phyloP scores from a whole-genome alignment of 2,888 invertebrate genomes.

The Phorcus lineatus region DNA sequence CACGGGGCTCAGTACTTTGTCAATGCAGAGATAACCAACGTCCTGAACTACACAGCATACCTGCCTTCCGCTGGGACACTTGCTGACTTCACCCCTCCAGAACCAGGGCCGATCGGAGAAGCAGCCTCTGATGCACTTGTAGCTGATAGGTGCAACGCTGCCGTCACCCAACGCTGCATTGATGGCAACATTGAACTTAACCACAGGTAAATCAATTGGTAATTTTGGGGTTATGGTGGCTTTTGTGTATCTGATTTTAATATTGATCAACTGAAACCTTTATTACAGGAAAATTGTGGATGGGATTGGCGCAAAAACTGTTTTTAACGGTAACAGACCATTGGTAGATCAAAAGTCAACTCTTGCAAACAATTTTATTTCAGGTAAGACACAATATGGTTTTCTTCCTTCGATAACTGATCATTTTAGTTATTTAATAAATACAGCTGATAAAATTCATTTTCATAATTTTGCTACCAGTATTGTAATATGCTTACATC shows the following conservation, averaged over 20 bases:
- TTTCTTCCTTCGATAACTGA: too few relatives aligned
- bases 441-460: too few relatives aligned
- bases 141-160: slow-evolving; percentile 52
- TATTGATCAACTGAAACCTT: too few relatives aligned
- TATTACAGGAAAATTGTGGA: slow-evolving; percentile 56
- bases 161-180: slow-evolving; percentile 49
- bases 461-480: too few relatives aligned
- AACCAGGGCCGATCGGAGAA: slow-evolving; percentile 49
- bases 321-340: slow-evolving; percentile 62
- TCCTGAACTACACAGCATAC: slow-evolving; percentile 49
- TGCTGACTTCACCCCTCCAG: slow-evolving; percentile 58
- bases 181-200: slow-evolving; percentile 48
- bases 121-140: slow-evolving; percentile 34
- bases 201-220: slow-evolving; percentile 55
- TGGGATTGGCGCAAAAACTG: slow-evolving; percentile 52
- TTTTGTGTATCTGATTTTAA: too few relatives aligned
- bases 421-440: too few relatives aligned
- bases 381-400: too few relatives aligned
- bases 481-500: too few relatives aligned
- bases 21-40: slow-evolving; percentile 50
- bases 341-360: slow-evolving; percentile 53
- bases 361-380: slow-evolving; percentile 54
- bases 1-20: slow-evolving; percentile 55
- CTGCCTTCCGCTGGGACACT: slow-evolving; percentile 51
- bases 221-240: too few relatives aligned